phyloP scores from a whole-genome alignment of 2,113 vertebrate species.

The Pogona vitticeps region DNA sequence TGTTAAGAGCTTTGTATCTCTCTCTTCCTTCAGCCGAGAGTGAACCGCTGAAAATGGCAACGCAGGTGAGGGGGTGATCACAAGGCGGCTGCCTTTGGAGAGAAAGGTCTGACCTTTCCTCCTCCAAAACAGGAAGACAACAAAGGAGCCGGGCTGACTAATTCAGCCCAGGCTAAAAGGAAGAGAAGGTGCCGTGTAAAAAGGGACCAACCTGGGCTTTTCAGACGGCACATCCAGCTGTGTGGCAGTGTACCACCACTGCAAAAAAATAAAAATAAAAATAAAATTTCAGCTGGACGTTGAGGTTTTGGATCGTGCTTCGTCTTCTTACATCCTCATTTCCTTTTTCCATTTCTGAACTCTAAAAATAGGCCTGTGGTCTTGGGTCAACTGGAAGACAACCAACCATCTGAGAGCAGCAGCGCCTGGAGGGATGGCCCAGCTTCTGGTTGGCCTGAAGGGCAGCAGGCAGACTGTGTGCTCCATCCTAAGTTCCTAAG shows the following conservation, averaged over 20 bases:
- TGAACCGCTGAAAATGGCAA: constrained; percentile 60
- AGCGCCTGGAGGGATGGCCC: too few relatives aligned
- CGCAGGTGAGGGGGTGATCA: constrained; percentile 57
- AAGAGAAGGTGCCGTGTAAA: constrained; percentile 61
- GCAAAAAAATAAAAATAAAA: constrained; percentile 31
- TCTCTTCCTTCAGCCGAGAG: constrained; percentile 51
- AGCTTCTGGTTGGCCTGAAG: too few relatives aligned
- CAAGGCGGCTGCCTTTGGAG: constrained; percentile 64
- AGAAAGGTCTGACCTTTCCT: constrained; percentile 67
- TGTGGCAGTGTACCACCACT: constrained; percentile 20
- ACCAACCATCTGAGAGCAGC: constrained; percentile 52
- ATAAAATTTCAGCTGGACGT: constrained; percentile 26
- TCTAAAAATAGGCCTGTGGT: constrained; percentile 2
- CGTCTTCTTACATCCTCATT: neutral
- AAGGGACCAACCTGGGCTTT: constrained; percentile 65
- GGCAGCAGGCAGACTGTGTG: too few relatives aligned
- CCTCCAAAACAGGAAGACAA: constrained; percentile 64
- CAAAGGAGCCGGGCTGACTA: constrained; percentile 55
- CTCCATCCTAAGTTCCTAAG: constrained; percentile 62
- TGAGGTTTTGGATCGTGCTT: constrained; percentile 26
- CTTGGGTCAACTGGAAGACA: constrained; percentile 44
- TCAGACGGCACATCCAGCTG: constrained; percentile 47
- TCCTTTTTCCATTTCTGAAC: constrained; percentile 28
- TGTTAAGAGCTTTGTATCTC: constrained; percentile 55
- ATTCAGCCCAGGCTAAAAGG: constrained; percentile 51